phyloP scores from a whole-genome alignment of 1,140 invertebrate genomes.

The Drosophila lacteicornis region DNA sequence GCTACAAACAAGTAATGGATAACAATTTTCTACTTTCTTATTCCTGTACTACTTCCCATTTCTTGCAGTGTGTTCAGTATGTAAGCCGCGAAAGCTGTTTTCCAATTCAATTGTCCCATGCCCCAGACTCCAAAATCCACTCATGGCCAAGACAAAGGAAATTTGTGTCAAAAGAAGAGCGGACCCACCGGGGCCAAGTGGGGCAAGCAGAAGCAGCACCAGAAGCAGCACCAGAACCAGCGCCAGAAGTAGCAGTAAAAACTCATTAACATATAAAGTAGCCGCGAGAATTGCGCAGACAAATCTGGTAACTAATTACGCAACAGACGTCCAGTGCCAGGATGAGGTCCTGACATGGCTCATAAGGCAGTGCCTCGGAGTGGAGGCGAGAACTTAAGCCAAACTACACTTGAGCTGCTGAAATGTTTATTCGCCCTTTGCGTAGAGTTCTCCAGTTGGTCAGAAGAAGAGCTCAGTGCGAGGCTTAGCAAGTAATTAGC shows the following conservation, averaged over 20 bases:
- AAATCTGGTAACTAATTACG: slow-evolving; percentile 73
- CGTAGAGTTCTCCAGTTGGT: slow-evolving; percentile 4
- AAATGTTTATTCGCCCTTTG: slow-evolving; percentile 31
- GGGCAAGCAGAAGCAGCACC: slow-evolving; percentile 9
- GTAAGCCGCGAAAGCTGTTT: slow-evolving; percentile 63
- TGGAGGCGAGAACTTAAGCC: slow-evolving; percentile 13
- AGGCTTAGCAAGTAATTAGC: slow-evolving; percentile 43
- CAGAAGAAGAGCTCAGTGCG: slow-evolving; percentile 14
- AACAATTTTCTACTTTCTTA: too few species aligned
- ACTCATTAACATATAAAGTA: slow-evolving; percentile 79
- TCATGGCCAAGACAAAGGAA: slow-evolving; percentile 60
- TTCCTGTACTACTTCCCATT: background rate
- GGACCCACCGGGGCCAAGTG: slow-evolving; percentile 7
- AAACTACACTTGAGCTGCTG: slow-evolving; percentile 29
- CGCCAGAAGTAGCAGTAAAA: slow-evolving; percentile 42
- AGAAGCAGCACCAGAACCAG: slow-evolving; percentile 21
- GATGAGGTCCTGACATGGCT: slow-evolving; percentile 42
- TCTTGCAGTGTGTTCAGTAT: slow-evolving; percentile 42
- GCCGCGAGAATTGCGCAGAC: slow-evolving; percentile 49
- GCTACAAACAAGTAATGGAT: too few species aligned
- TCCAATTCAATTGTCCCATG: slow-evolving; percentile 66
- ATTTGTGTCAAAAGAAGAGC: slow-evolving; percentile 46
- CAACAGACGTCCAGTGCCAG: slow-evolving; percentile 40
- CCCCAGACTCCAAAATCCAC: slow-evolving; percentile 23
- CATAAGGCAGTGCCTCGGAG: slow-evolving; percentile 32